Evolutionary conservation across 2,888 invertebrate species (phyloP).

Genomic region (Piscicola geometra): DNA sequence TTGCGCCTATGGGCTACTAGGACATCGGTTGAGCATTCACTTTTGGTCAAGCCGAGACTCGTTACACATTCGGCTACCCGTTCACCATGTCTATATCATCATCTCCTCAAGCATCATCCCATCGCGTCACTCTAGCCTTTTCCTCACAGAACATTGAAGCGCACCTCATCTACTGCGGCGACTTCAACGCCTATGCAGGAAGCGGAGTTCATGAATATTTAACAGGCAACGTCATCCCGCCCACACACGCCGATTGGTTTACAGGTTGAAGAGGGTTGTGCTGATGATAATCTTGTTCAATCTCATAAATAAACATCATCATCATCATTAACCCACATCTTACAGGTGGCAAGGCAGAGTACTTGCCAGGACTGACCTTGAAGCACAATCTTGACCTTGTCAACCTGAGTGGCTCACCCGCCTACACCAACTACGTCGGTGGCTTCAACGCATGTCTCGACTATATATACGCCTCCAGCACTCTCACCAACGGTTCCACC

Average conservation of each 20-base stretch:
- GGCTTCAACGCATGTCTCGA: slow-evolving; percentile 81
- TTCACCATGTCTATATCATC: not conserved
- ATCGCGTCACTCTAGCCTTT: not conserved
- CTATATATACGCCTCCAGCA: slow-evolving; percentile 73
- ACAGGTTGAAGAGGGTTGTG: slow-evolving; percentile 23
- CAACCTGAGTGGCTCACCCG: slow-evolving; percentile 78
- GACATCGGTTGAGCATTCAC: no score
- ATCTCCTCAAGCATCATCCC: not conserved
- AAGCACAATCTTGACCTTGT: slow-evolving; percentile 64
- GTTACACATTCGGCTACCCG: not conserved
- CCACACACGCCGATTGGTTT: slow-evolving; percentile 68
- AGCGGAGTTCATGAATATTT: slow-evolving; percentile 75
- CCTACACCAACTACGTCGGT: slow-evolving; percentile 77
- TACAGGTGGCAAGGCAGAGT: slow-evolving; percentile 60
- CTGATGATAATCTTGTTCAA: not conserved
- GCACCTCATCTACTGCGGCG: slow-evolving; percentile 77
- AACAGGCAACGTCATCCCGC: slow-evolving; percentile 66
- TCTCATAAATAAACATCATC: no score
- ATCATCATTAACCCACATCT: no score
- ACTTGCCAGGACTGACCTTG: slow-evolving; percentile 63
- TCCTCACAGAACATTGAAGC: slow-evolving; percentile 54
- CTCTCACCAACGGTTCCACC: slow-evolving; percentile 60
- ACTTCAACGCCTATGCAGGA: slow-evolving; percentile 82
- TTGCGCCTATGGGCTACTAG: no score
- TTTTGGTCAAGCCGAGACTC: no score